Percentiles rank a stretch among this genome's conserved stretches.
Evolutionary conservation across 2,797 vertebrate species (phyloP).

Genomic region (Sebastes hopkinsi): DNA sequence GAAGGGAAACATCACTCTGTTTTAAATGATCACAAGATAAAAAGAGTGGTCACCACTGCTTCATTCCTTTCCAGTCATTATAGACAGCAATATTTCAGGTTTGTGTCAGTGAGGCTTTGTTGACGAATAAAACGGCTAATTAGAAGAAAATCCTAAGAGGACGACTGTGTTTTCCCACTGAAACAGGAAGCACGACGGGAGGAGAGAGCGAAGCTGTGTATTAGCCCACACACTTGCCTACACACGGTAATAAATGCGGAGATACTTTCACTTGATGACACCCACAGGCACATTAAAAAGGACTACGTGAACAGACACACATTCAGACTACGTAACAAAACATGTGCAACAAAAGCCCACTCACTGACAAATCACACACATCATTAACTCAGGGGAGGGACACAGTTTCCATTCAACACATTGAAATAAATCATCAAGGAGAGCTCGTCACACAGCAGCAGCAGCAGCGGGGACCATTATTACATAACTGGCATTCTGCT

Average conservation of each 20-base stretch:
- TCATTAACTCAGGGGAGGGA: constrained; percentile 33
- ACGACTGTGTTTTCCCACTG: constrained; percentile 17
- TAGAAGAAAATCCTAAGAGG: constrained; percentile 15
- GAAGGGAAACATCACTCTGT: neutral
- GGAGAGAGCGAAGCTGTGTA: constrained; percentile 27
- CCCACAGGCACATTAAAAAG: constrained; percentile 54
- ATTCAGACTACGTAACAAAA: constrained; percentile 28
- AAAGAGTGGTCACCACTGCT: neutral
- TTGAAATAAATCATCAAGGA: constrained; percentile 55
- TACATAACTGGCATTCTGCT: constrained; percentile 62
- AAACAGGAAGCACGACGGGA: constrained; percentile 26
- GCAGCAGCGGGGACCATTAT: constrained; percentile 38
- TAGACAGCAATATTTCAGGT: neutral
- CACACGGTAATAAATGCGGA: constrained; percentile 40
- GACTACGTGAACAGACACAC: constrained; percentile 14
- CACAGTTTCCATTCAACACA: constrained; percentile 30
- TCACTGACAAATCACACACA: constrained; percentile 24
- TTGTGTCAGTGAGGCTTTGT: neutral
- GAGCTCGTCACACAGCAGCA: constrained; percentile 51
- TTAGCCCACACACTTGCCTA: constrained; percentile 50
- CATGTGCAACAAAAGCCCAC: constrained; percentile 46
- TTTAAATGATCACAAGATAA: neutral
- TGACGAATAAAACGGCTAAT: neutral
- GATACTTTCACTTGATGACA: constrained; percentile 50
- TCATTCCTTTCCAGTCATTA: neutral